Percentiles rank a stretch among this genome's conserved stretches.
These are phyloP conservation scores for Lithophane leautieri DNA, from an alignment of 2,888 invertebrate species.

Conservation along the genomic window DNA sequence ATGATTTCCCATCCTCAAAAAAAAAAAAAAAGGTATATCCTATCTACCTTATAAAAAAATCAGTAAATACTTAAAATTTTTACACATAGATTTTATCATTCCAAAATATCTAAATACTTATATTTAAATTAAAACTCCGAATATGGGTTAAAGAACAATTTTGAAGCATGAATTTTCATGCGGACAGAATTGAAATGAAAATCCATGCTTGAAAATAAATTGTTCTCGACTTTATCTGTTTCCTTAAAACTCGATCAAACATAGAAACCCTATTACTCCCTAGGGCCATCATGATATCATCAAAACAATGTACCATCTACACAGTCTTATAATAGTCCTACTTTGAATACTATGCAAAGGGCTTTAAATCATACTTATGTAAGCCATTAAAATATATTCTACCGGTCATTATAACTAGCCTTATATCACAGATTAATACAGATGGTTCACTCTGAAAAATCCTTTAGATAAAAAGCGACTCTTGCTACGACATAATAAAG, in stretches of 20 bases:
- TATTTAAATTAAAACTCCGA: neutral
- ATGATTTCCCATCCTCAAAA: too few relatives aligned
- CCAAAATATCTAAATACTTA: too few relatives aligned
- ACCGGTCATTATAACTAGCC: neutral
- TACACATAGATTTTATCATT: too few relatives aligned
- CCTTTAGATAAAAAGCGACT: too few relatives aligned
- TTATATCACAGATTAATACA: neutral
- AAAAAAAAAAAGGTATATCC: too few relatives aligned
- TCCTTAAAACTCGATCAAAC: neutral
- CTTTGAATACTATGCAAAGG: neutral
- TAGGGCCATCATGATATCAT: neutral
- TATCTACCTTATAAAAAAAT: too few relatives aligned
- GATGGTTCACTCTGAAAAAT: too few relatives aligned
- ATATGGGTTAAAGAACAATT: neutral
- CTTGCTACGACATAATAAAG: too few relatives aligned
- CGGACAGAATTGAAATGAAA: neutral
- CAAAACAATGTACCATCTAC: neutral
- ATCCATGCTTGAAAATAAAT: neutral
- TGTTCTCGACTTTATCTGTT: neutral
- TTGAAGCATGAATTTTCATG: too few relatives aligned
- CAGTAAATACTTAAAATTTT: too few relatives aligned
- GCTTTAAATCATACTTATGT: neutral
- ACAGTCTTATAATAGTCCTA: neutral
- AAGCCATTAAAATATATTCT: conserved; percentile 2
- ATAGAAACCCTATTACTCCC: neutral